A percentile compares a stretch with the other conserved stretches of the same genome.
Conservation (phyloP, 1,140 invertebrate genomes). For the Planococcus citri region DNA sequence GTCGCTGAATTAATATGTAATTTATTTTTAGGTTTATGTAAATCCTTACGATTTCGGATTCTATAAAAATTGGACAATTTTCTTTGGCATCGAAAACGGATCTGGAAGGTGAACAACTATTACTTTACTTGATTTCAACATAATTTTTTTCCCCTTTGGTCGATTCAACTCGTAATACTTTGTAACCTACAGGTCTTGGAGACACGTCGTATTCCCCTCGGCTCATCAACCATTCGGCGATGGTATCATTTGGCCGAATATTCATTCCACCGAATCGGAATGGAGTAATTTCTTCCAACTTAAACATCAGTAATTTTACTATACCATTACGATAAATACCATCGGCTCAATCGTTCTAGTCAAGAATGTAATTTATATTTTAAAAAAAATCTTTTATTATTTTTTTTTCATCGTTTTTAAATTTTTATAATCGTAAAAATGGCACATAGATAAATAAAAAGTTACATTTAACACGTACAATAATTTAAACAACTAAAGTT, state of each 20-base stretch:
- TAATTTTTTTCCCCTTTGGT: neutral
- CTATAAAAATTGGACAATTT: conserved; percentile 74
- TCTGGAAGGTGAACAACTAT: neutral
- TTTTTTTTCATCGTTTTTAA: too few relatives aligned
- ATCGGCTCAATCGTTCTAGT: too few relatives aligned
- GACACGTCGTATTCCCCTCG: conserved; percentile 68
- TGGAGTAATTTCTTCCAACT: conserved; percentile 16
- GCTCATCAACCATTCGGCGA: conserved; percentile 60
- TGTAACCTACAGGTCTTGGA: conserved; percentile 36
- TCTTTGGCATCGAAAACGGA: conserved; percentile 62
- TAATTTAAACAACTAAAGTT: too few relatives aligned
- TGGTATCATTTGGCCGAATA: conserved; percentile 64
- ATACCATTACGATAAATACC: too few relatives aligned
- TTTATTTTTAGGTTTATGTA: conserved; percentile 42
- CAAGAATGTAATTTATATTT: too few relatives aligned
- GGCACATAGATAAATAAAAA: too few relatives aligned
- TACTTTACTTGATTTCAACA: neutral
- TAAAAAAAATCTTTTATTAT: too few relatives aligned
- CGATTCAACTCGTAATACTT: neutral
- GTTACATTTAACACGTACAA: too few relatives aligned
- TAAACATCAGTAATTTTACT: neutral
- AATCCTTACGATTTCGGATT: conserved; percentile 85
- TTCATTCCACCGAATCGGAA: conserved; percentile 33
- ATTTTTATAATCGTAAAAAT: too few relatives aligned
- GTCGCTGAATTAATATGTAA: conserved; percentile 12